Percentiles rank a stretch among this genome's conserved stretches.
phyloP scores from a whole-genome alignment of 1,140 invertebrate species.

The Leptonema lineaticorne region DNA sequence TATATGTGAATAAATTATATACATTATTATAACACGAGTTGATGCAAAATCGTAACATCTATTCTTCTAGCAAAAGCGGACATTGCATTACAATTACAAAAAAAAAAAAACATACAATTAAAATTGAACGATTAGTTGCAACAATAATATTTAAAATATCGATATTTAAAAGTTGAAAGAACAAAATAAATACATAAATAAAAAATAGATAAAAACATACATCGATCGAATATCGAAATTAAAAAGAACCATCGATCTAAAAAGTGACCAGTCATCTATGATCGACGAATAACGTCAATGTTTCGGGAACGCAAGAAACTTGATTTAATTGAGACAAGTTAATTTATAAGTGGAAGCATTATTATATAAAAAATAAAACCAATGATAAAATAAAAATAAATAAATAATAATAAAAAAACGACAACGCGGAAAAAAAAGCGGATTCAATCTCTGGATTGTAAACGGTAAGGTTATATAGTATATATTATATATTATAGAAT shows the following conservation, averaged over 20 bases:
- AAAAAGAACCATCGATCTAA: background rate
- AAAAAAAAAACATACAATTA: background rate
- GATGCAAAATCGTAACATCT: background rate
- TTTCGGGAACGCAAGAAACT: background rate
- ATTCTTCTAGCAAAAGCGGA: background rate
- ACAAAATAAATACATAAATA: too few species aligned
- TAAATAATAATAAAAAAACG: too few species aligned
- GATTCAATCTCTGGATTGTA: too few species aligned
- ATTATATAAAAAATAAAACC: too few species aligned
- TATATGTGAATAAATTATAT: background rate
- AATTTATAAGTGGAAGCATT: background rate
- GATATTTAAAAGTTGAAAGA: background rate
- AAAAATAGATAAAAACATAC: background rate
- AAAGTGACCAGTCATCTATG: background rate
- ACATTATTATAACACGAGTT: background rate
- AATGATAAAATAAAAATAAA: too few species aligned
- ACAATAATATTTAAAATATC: background rate
- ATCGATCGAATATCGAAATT: background rate
- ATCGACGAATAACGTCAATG: background rate
- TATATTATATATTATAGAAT: too few species aligned
- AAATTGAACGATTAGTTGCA: background rate
- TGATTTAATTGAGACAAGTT: slow-evolving; percentile 16
- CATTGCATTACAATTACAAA: background rate
- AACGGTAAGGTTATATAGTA: too few species aligned
- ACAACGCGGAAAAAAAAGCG: too few species aligned